Evolutionary conservation across 2,888 invertebrate species (phyloP), one percentile per base, ranked within the genome.

Genomic region (Hipparchia sbordonii): DNA sequence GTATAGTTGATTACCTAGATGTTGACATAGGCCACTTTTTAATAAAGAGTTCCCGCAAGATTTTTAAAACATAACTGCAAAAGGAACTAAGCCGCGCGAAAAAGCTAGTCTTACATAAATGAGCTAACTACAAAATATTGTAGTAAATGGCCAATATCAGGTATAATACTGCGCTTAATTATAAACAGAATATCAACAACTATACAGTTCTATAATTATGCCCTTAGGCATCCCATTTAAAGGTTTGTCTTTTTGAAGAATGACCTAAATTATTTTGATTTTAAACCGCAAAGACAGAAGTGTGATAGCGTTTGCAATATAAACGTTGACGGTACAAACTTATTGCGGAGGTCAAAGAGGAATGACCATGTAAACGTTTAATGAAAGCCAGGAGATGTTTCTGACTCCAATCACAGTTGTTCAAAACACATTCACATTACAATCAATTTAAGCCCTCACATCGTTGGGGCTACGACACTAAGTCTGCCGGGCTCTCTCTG

Each of bases 361-460:
- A 93, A 93, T 90, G 93, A 92, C 92, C 93, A 92, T 82, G 88
- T 86, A 84, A 88, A 87, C 85, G 82, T 82, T 84, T 87, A 87
- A 91, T 89, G 87, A 88, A 89, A 89, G 84, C 82, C 86, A 87
- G 85, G 83, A 87, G 87, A 89, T 82, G 85, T 86, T 88, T 81
- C 87, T 84, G 82, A 86, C 87, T 91, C 85, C 85, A 91, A 93
- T 92, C 92, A 89, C 87, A 87, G 87, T 86, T 85, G 86, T 84
- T 85, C 87, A 84, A 84, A 87, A 85, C 86, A 85, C 88, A 86
- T 88, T 88, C 89, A 85, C 88, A 92, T 93, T 89, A 91, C 89
- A 88, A 88, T 91, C 92, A 92, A 93, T 93, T 93, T 89, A 91
- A 89, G 90, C 87, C 85, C 84, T 83, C 84, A 81, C 81, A 84